Evolutionary conservation across 2,113 vertebrate species (phyloP), one percentile per base, ranked within the genome.

Genomic region (Odontesthes bonariensis): DNA sequence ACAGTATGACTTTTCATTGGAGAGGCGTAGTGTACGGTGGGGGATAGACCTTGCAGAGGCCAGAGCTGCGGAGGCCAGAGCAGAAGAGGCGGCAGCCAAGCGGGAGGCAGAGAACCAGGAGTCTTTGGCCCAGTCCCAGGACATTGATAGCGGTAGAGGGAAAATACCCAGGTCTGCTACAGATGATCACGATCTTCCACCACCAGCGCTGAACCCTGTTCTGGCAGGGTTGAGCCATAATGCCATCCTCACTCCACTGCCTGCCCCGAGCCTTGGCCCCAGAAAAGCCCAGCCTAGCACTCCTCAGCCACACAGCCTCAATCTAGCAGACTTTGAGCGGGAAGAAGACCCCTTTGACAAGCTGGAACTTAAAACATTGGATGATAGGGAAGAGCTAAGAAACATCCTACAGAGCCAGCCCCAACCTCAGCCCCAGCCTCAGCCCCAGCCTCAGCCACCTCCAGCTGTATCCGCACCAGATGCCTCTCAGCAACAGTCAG

Each of bases 291-390:
- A 82, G 62, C 94, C 96, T 32, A 97, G 95, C 84, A 96, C 92
- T 75, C 95, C 96, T 10, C 93, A 94, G 58, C 69, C 89, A 83
- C 91, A 97, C 93, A 79, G 86, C 72, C 96, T 99, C 90, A 98
- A 99, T 83, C 95, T 97, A 54, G 96, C 97, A 49, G 98, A 99
- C 86, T 99, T 99, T 68, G 98, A 99, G 93, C 95, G 97, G 42
- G 98, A 99, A 89, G 97, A 99, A 86, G 97, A 99, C 83, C 98
- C 96, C 0, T 99, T 99, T 83, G 96, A 99, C 91, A 99, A 98
- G 88, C 89, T 99, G 71, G 97, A 99, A 85, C 94, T 99, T 82
- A 99, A 99, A 94, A 98, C 97, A 19, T 94, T 99, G 0, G 89
- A 99, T n/a, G 98, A 99, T 83, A 97, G 93, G 77, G 97, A 99